Percentiles rank a stretch among this genome's conserved stretches.
phyloP scores from a whole-genome alignment of 2,888 invertebrate species.

The Heliconius hortense region DNA sequence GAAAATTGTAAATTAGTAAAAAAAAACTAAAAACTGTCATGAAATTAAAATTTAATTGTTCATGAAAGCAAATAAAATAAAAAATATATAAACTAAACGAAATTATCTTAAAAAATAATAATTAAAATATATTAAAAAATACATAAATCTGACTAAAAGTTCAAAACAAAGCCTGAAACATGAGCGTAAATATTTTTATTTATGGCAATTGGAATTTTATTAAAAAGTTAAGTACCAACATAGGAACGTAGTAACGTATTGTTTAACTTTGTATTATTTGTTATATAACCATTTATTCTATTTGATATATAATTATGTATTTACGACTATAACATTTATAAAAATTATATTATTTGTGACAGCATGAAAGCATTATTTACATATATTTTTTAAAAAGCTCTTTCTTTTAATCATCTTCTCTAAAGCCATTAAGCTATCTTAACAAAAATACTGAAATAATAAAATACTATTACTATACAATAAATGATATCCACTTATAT shows the following conservation, averaged over 20 bases:
- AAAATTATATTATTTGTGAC: not conserved
- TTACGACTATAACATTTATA: not conserved
- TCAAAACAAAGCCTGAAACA: not conserved
- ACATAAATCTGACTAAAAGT: not conserved
- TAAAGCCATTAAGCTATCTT: not conserved
- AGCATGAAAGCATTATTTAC: not conserved
- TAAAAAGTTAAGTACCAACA: conserved; percentile 7
- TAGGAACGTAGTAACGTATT: not conserved
- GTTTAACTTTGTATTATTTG: not conserved
- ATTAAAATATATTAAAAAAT: not conserved
- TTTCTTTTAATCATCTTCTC: too few species aligned
- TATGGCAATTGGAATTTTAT: conserved; percentile 1
- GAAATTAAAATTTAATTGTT: not conserved
- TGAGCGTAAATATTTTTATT: not conserved
- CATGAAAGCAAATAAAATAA: not conserved
- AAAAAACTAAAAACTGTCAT: not conserved
- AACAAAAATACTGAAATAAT: not conserved
- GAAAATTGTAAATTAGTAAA: not conserved
- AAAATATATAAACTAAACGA: not conserved
- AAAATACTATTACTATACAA: not conserved
- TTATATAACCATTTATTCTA: not conserved
- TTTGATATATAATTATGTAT: not conserved
- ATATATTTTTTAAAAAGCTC: too few species aligned
- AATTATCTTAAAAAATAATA: not conserved
- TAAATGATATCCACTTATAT: not conserved